These are phyloP conservation scores for Platalea minor DNA, from an alignment of 2,797 vertebrate genomes.

Conservation along the genomic window DNA sequence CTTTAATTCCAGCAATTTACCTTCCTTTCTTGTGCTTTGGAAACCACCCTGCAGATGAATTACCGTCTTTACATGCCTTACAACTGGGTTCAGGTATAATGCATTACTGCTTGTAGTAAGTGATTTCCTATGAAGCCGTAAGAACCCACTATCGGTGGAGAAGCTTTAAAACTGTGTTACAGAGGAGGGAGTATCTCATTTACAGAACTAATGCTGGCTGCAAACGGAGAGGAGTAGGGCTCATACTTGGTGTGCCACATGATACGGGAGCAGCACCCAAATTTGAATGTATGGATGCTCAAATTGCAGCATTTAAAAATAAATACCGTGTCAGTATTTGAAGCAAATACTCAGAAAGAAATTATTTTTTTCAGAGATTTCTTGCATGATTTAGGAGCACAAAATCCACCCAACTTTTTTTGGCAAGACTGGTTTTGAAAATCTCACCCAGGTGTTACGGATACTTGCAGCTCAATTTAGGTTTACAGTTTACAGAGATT, in stretches of 20 bases:
- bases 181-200: not conserved
- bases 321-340: not conserved
- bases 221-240: not conserved
- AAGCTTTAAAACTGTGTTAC: not conserved
- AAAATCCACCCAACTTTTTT: not conserved
- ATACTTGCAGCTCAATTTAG: not conserved
- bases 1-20: not conserved
- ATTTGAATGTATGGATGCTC: not conserved
- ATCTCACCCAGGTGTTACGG: not conserved
- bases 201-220: not conserved
- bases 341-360: not conserved
- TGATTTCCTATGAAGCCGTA: not conserved
- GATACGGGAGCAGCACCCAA: not conserved
- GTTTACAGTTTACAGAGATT: not conserved
- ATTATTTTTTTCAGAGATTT: accelerated
- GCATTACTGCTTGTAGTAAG: not conserved
- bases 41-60: not conserved
- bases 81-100: not conserved
- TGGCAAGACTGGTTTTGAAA: not conserved
- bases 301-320: slow-evolving; percentile 31
- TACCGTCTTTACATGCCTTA: not conserved
- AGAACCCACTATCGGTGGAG: not conserved
- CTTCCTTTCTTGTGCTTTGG: not conserved
- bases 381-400: not conserved
- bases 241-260: not conserved